Base-by-base conservation (phyloP, 2,113 vertebrate species). In the Collichthys lucidus region DNA sequence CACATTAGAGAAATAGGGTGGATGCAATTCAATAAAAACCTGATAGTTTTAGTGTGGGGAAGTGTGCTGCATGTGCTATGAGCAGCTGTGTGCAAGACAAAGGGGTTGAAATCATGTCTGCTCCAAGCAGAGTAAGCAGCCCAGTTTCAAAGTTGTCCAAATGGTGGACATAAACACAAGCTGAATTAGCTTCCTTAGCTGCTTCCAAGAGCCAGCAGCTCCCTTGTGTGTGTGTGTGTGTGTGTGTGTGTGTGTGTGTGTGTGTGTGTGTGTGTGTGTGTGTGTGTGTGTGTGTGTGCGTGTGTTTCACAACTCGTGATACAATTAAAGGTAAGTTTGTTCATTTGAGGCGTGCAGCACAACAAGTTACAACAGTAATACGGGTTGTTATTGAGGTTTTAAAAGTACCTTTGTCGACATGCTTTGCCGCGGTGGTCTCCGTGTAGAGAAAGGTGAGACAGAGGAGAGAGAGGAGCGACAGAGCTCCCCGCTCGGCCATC, bases 401-500 rank as follows among this genome's bases (percentile, higher is more conserved):
- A 8, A 35, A 35, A 35, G 35, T 94, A 96, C 95, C 95, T 95
- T 94, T 96, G 82, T 94, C 94, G 88, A 91, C 93, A 92, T 94
- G 94, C 84, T 86, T 94, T 14, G 93, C 92, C 40, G 86, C 88
- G 77, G 86, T 77, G 86, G 82, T 87, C 73, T 91, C 79, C 73
- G 93, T 74, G 90, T 7, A 79, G 79, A 94, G 89, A 83, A 91
- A 94, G 93, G 90, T 94, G 94, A 96, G 94, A 86, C 93, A 95
- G 87, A 94, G 92, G 85, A 96, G 92, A 91, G 93, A 93, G 95
- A 95, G 94, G 93, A 95, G 95, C 92, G 86, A 89, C 91, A 91
- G 92, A 86, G 95, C 95, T 95, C 94, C 95, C 93, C 94, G 94
- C 95, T 95, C 94, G 90, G 95, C 95, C 95, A 96, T 96, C 95